These are phyloP conservation scores for human (Homo sapiens) DNA, from an alignment of 2,113 vertebrate species.

Conservation along the genomic window GRCh38 chr4:154019001-154019500, in stretches of 20 bases:
- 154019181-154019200: neutral
- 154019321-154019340: neutral
- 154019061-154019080: neutral
- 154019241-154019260: neutral
- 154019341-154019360: neutral
- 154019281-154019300: neutral
- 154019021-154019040: neutral
- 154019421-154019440: neutral
- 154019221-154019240: neutral
- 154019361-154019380: neutral
- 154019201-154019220: neutral
- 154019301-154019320: neutral
- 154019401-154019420: neutral
- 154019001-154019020: neutral
- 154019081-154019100: neutral
- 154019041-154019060: neutral
- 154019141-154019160: neutral
- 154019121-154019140: neutral
- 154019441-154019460: neutral
- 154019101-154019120: neutral
- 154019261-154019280: too few species aligned
- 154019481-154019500: neutral
- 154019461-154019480: neutral
- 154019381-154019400: neutral
- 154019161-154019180: conserved; percentile 14